Percentiles rank a stretch among this genome's conserved stretches.
Conservation (phyloP, 2,888 invertebrate species). For the Aporophyla lueneburgensis region DNA sequence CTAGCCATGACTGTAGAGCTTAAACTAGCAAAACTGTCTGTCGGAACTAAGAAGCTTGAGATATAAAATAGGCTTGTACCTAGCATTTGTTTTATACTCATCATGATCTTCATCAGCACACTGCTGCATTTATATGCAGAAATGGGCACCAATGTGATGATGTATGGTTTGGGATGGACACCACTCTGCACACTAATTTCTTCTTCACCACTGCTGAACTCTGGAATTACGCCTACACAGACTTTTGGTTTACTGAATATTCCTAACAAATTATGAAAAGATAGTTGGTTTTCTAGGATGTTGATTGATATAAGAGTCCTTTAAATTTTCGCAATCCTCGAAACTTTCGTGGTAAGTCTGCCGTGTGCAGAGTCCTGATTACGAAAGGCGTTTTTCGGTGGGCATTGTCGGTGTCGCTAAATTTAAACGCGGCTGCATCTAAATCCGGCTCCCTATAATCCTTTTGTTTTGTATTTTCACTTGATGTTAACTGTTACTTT, state of each 20-base stretch:
- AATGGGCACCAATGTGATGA: too few species aligned
- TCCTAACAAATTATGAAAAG: not conserved
- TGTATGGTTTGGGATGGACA: not conserved
- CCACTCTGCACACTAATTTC: too few species aligned
- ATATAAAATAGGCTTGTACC: not conserved
- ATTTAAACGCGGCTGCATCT: conserved; percentile 57
- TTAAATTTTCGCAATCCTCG: not conserved
- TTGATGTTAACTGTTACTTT: conserved; percentile 37
- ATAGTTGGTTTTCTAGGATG: not conserved
- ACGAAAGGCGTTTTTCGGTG: conserved; percentile 65
- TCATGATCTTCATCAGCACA: not conserved
- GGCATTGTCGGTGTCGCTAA: conserved; percentile 59
- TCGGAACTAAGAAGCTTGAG: not conserved
- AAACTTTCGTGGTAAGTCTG: conserved; percentile 4
- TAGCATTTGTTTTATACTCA: not conserved
- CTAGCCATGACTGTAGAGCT: too few species aligned
- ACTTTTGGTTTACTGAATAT: not conserved
- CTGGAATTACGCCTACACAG: not conserved
- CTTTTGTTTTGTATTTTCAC: conserved; percentile 64
- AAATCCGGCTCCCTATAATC: conserved; percentile 57
- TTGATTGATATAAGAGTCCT: not conserved
- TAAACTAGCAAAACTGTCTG: too few species aligned
- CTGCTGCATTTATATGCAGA: too few species aligned
- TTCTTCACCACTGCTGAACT: not conserved
- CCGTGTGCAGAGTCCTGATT: conserved; percentile 44